Base-by-base conservation (phyloP, 2,797 vertebrate genomes). In the Pseudotriccus pelzelni region DNA sequence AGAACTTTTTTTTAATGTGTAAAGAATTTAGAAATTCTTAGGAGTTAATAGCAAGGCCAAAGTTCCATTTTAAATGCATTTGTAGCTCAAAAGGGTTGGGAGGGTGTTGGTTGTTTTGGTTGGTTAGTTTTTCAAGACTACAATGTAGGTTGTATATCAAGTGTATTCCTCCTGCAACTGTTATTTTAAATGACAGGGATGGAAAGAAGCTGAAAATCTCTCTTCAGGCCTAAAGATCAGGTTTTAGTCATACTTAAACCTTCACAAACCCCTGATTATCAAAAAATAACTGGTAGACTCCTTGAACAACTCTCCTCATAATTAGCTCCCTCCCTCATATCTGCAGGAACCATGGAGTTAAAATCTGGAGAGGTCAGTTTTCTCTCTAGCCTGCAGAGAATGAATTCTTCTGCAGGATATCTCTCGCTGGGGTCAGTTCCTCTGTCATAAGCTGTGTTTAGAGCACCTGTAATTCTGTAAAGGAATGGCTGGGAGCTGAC, bases 291-390 rank as follows among this genome's bases (percentile, higher is more conserved):
- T 21, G 6, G 7, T 70, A 20, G 41, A 68, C 67, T 52, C 25
- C 12, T 70, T 52, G 7, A 20, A 9, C 16, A 17, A 24, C 9
- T 50, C 4, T 24, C 19, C 20, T 6, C 0, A 0, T 9, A 16
- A 36, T 36, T n/a, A 15, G 7, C 7, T 25, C 20, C 27, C 24
- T 70, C n/a, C 9, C 16, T 50, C 24, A 4, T 44, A 44, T 63
- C 50, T 0, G 1, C 20, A 41, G 20, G 10, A 77, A 27, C 15
- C 19, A 17, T 4, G 7, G 20, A 8, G 16, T 63, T 22, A 73
- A 80, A 76, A 68, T 63, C 17, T 1, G 5, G 12, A 41, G 32
- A 36, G 27, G 8, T 49, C 10, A 67, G 34, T 9, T 7, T 37
- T 58, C n/a, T 68, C 6, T 56, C 25, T 19, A 58, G 14, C 8